Evolutionary conservation across 2,113 vertebrate species (phyloP).

Genomic region (Todiramphus saurophagus): DNA sequence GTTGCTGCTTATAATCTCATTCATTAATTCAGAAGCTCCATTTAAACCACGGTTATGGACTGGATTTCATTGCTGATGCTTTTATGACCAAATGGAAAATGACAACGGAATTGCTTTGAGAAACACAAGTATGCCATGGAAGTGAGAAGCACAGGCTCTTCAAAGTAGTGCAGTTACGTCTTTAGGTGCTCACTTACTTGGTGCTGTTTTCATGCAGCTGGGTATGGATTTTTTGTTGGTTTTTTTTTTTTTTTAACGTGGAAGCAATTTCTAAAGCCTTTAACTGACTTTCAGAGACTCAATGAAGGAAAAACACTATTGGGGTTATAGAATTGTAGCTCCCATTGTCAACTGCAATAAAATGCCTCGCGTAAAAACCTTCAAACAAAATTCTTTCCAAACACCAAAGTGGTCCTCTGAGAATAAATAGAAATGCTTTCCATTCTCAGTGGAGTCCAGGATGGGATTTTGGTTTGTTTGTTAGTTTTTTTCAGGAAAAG

Average conservation of each 20-base stretch:
- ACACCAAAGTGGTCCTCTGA: neutral
- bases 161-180: neutral
- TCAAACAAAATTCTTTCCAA: neutral
- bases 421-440: neutral
- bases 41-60: neutral
- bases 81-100: neutral
- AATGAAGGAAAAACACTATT: neutral
- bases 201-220: neutral
- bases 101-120: neutral
- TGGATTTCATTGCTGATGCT: neutral
- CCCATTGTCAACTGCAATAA: neutral
- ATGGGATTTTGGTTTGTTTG: no score
- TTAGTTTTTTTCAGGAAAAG: neutral
- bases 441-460: neutral
- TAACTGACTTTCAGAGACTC: neutral
- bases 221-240: neutral
- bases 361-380: neutral
- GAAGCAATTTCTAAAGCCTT: constrained; percentile 12
- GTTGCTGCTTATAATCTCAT: neutral
- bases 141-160: neutral
- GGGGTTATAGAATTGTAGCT: neutral
- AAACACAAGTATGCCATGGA: neutral
- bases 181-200: neutral
- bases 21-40: neutral
- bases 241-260: neutral